Evolutionary conservation across 2,888 invertebrate genomes (phyloP), one percentile per base, ranked within the genome.

Genomic region (Liodrosophila aerea): DNA sequence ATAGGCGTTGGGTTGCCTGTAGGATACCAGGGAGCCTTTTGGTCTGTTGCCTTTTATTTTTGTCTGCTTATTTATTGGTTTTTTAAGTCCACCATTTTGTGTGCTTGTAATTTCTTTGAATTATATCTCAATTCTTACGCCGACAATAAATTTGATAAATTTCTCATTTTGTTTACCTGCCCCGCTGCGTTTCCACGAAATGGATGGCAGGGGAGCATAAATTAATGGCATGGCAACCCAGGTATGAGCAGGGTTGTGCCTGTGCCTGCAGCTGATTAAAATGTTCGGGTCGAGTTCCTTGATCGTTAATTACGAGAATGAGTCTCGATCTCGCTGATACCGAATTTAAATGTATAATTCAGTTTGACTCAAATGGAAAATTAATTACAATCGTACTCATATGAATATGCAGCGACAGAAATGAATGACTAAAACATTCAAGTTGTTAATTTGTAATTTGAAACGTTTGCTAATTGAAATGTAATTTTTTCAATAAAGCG

Each of bases 101-200:
- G 54, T 12, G 52, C 53, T 68, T 83, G 66, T 80, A 80, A 83
- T 67, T 83, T 76, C 84, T 66, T 75, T 85, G 83, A 86, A 82
- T 85, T 85, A 86, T 86, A 84, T 85, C 87, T 85, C 86, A 73
- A 85, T 86, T 85, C 73, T 68, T 62, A 54, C 22, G 60, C 66
- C 68, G 64, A 40, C 60, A 63, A 85, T 81, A 81, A 81, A 81
- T 81, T 81, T 81, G 81, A 81, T 81, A 81, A 85, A 81, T 81
- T 81, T 82, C 82, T 63, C 73, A 77, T 84, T 73, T 64, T 50
- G 67, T 63, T 64, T 84, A 76, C 81, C 85, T 85, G 82, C 59
- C n/a, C 66, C 60, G 69, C 59, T 54, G 8, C 5, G 5, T 12
- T 11, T 4, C 8, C 15, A n/a, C 8, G 46, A 18, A 22, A 30